These are phyloP conservation scores for Pemphigus obesinymphae DNA, from an alignment of 1,140 invertebrate species.

Conservation along the genomic window DNA sequence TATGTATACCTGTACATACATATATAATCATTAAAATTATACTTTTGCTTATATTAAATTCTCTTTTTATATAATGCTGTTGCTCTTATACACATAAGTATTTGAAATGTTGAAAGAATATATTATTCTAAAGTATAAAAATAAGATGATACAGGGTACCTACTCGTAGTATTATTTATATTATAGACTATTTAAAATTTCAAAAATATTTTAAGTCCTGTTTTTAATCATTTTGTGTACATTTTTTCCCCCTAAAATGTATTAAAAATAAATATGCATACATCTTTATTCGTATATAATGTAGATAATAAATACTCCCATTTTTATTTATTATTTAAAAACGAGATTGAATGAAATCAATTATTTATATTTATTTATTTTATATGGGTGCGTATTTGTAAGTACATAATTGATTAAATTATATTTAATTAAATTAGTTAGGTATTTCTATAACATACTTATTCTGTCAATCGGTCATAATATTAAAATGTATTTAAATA, in stretches of 20 bases:
- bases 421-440: neutral
- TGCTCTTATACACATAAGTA: neutral
- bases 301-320: too few species aligned
- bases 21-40: neutral
- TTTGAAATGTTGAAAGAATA: neutral
- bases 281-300: neutral
- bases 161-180: too few species aligned
- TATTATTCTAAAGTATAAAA: too few species aligned
- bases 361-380: too few species aligned
- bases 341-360: neutral
- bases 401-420: neutral
- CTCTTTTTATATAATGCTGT: neutral
- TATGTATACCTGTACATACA: neutral
- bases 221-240: neutral
- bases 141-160: too few species aligned
- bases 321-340: neutral
- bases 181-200: too few species aligned
- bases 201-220: neutral
- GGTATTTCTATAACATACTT: too few species aligned
- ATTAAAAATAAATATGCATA: too few species aligned
- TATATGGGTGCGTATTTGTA: neutral
- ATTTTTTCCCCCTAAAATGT: neutral
- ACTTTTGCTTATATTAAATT: neutral
- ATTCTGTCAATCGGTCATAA: too few species aligned
- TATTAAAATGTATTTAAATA: neutral